Percentiles rank a stretch among this genome's conserved stretches.
These are phyloP conservation scores for Slavum lentiscoides DNA, from an alignment of 2,888 invertebrate species.

Conservation along the genomic window DNA sequence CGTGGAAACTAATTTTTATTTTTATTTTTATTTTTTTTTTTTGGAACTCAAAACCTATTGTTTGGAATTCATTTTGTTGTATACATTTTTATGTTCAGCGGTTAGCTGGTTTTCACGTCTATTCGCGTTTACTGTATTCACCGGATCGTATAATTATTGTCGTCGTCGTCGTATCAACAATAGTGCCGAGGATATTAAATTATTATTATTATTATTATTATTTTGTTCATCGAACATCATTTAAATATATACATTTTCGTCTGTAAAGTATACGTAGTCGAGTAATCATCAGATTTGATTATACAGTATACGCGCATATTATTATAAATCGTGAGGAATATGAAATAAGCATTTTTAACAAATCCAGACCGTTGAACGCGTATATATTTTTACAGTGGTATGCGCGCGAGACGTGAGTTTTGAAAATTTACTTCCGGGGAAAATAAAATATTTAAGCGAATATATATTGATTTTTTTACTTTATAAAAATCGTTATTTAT, in stretches of 20 bases:
- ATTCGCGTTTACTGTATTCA: constrained; percentile 29
- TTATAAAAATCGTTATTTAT: too few relatives aligned
- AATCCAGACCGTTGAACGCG: too few relatives aligned
- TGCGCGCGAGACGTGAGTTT: too few relatives aligned
- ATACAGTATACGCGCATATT: not conserved
- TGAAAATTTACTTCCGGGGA: too few relatives aligned
- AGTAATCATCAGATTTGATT: not conserved
- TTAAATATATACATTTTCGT: not conserved
- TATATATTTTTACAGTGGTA: too few relatives aligned
- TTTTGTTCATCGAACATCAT: constrained; percentile 2
- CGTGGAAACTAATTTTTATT: constrained; percentile 43
- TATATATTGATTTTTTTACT: too few relatives aligned
- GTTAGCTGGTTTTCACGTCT: constrained; percentile 15
- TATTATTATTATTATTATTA: not conserved
- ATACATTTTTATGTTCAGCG: constrained; percentile 17
- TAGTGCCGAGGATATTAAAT: constrained; percentile 21
- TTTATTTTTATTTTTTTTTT: too few relatives aligned
- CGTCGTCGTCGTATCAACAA: constrained; percentile 20
- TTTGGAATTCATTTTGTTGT: constrained; percentile 35
- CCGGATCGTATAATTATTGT: constrained; percentile 37
- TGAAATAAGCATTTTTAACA: too few relatives aligned
- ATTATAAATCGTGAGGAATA: too few relatives aligned
- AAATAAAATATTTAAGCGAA: too few relatives aligned
- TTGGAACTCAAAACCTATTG: constrained; percentile 41
- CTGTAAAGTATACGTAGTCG: too few relatives aligned